A percentile compares a stretch with the other conserved stretches of the same genome.
Conservation (phyloP, 1,140 invertebrate species). For the Drosophila pandora region DNA sequence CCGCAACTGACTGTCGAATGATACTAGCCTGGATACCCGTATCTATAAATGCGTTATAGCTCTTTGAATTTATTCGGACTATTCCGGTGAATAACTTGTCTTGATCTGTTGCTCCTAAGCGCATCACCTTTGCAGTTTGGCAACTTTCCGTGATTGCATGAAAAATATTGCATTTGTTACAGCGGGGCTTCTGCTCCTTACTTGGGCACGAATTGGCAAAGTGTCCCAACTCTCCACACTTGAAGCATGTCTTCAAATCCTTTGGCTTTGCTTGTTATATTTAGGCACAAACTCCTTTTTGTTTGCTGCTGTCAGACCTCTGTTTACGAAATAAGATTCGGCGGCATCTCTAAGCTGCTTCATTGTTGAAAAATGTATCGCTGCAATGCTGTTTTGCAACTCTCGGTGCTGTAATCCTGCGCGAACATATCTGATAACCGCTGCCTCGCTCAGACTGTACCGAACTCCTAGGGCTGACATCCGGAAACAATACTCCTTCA, state of each 20-base stretch:
- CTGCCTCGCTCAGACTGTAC: neutral
- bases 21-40: neutral
- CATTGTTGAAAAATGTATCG: neutral
- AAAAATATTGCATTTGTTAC: neutral
- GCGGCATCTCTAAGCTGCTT: no score
- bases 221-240: neutral
- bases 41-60: neutral
- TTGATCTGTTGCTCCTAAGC: neutral
- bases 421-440: neutral
- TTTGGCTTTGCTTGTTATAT: neutral
- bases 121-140: neutral
- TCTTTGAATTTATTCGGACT: neutral
- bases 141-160: neutral
- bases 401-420: neutral
- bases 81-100: slow-evolving; percentile 4
- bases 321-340: no score
- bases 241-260: neutral
- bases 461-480: slow-evolving; percentile 2
- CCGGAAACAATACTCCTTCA: slow-evolving; percentile 7
- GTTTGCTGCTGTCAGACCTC: neutral
- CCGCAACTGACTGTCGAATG: neutral
- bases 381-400: slow-evolving; percentile 4
- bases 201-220: slow-evolving; percentile 1
- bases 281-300: neutral
- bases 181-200: neutral